Conservation (phyloP, 1,140 invertebrate species). For the Heliconius eleuchia region DNA sequence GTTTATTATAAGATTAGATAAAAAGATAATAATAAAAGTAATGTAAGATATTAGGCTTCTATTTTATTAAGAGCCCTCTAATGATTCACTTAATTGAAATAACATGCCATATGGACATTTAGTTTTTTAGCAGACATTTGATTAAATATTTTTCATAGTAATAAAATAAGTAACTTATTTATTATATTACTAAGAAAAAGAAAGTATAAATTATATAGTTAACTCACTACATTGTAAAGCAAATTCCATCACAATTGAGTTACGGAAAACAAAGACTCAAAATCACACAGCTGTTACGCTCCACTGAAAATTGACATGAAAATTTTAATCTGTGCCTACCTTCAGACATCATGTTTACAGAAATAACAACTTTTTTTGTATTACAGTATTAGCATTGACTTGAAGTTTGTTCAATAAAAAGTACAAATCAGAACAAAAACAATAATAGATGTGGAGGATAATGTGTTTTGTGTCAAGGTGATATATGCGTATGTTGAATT, state of each 20-base stretch:
- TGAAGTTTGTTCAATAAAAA: constrained; percentile 56
- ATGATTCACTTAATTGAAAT: neutral
- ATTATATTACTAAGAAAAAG: neutral
- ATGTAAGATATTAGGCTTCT: neutral
- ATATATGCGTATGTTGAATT: constrained; percentile 18
- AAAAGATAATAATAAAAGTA: neutral
- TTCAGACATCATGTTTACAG: constrained; percentile 53
- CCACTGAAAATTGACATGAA: constrained; percentile 68
- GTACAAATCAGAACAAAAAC: constrained; percentile 40
- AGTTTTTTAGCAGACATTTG: neutral
- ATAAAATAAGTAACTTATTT: neutral
- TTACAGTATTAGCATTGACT: constrained; percentile 25
- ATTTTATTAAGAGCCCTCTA: neutral
- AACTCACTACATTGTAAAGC: constrained; percentile 67
- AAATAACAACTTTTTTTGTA: constrained; percentile 37
- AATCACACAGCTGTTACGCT: constrained; percentile 56
- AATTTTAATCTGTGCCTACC: constrained; percentile 54
- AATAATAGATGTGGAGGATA: constrained; percentile 28
- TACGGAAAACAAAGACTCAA: constrained; percentile 44
- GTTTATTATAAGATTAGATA: neutral
- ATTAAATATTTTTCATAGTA: neutral
- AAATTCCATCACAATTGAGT: constrained; percentile 56
- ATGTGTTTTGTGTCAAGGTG: constrained; percentile 37
- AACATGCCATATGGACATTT: constrained; percentile 11
- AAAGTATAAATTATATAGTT: neutral